Conservation (phyloP, 2,797 vertebrate genomes). For the Myotis planiceps region DNA sequence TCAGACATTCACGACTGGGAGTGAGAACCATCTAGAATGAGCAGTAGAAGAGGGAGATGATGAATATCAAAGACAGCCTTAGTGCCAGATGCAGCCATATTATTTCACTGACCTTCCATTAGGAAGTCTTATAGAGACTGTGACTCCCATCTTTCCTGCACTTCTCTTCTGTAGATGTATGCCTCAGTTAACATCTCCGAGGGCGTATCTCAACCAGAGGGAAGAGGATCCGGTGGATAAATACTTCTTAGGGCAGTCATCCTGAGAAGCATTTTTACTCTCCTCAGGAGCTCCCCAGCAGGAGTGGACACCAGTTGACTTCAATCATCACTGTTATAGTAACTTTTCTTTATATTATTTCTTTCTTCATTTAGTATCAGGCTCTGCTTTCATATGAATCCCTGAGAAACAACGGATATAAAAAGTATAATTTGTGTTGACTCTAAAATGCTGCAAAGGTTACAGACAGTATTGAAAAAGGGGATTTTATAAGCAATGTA, state of each 20-base stretch:
- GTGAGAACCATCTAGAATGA: not conserved
- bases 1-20: not conserved
- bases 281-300: not conserved
- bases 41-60: not conserved
- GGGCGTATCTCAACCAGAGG: not conserved
- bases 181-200: not conserved
- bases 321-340: not conserved
- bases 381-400: not conserved
- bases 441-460: not conserved
- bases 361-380: not conserved
- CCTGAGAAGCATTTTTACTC: not conserved
- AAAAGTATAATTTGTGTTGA: not conserved
- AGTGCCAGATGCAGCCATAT: not conserved
- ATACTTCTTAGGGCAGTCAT: not conserved
- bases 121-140: not conserved
- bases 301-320: not conserved
- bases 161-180: not conserved
- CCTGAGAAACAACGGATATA: not conserved
- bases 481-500: not conserved
- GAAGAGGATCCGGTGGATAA: not conserved
- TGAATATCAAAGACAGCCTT: not conserved
- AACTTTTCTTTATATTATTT: not conserved
- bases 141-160: not conserved
- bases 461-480: not conserved
- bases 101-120: not conserved